These are phyloP conservation scores for Crenichthys baileyi DNA, from an alignment of 2,797 vertebrate genomes.

Conservation along the genomic window DNA sequence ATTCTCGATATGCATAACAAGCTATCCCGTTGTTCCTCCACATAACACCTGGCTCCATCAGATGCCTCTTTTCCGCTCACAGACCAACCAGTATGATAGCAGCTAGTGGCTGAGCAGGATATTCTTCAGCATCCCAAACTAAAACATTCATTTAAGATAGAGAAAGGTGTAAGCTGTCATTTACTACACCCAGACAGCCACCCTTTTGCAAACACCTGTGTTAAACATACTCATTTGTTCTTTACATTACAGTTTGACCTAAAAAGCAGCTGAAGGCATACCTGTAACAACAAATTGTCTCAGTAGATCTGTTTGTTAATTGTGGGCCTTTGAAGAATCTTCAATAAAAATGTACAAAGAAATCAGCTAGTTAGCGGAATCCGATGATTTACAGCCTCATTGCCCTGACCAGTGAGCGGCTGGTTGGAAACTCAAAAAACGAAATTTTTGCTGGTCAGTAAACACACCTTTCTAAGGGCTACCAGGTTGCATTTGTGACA, in stretches of 20 bases:
- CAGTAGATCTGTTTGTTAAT: background rate
- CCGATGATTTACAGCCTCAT: no score
- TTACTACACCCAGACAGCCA: background rate
- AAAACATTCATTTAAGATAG: background rate
- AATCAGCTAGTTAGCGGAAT: background rate
- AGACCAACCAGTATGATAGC: background rate
- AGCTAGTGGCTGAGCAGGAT: background rate
- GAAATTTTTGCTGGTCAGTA: no score
- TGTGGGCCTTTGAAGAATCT: background rate
- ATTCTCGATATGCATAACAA: background rate
- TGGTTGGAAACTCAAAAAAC: no score
- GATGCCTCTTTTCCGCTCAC: no score
- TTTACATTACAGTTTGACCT: background rate
- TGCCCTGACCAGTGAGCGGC: no score
- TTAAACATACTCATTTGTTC: background rate
- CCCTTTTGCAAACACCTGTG: background rate
- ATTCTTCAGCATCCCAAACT: background rate
- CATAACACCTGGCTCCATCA: no score
- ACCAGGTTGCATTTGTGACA: no score
- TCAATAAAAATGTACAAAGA: background rate
- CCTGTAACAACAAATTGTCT: background rate
- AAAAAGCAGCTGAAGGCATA: background rate
- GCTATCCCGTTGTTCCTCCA: background rate
- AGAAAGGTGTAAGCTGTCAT: background rate
- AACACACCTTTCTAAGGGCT: no score